A percentile compares a stretch with the other conserved stretches of the same genome.
Evolutionary conservation across 2,888 invertebrate genomes (phyloP).

Genomic region (Idaea aversata): DNA sequence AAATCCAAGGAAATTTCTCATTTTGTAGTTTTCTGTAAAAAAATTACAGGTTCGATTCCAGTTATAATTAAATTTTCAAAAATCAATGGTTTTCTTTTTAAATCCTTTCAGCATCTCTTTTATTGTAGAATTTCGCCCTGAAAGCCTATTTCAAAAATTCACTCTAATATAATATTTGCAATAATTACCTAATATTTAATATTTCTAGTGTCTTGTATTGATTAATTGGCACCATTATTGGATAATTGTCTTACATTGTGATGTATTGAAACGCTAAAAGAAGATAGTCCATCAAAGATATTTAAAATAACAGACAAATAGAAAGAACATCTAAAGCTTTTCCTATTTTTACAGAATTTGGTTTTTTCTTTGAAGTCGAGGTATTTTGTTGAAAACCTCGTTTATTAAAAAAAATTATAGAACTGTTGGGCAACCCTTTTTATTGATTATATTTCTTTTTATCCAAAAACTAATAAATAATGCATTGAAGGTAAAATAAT

Average conservation of each 20-base stretch:
- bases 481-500: too few species aligned
- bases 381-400: too few species aligned
- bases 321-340: not conserved
- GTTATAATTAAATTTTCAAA: too few species aligned
- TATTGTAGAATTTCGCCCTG: conserved; percentile 14
- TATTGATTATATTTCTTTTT: too few species aligned
- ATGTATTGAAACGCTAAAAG: conserved; percentile 61
- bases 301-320: not conserved
- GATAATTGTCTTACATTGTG: conserved; percentile 21
- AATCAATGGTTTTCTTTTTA: too few species aligned
- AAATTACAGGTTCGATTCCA: too few species aligned
- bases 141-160: not conserved
- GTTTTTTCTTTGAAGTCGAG: too few species aligned
- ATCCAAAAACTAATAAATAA: too few species aligned
- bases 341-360: not conserved
- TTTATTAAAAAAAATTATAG: too few species aligned
- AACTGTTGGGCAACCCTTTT: too few species aligned
- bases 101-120: not conserved
- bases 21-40: too few species aligned
- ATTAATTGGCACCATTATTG: conserved; percentile 29
- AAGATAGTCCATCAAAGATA: conserved; percentile 31
- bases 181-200: conserved; percentile 21
- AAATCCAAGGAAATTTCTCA: too few species aligned
- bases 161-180: conserved; percentile 14
- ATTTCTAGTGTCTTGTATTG: conserved; percentile 21